These are phyloP conservation scores for Calameuta idolon DNA, from an alignment of 2,888 invertebrate genomes.

Conservation along the genomic window DNA sequence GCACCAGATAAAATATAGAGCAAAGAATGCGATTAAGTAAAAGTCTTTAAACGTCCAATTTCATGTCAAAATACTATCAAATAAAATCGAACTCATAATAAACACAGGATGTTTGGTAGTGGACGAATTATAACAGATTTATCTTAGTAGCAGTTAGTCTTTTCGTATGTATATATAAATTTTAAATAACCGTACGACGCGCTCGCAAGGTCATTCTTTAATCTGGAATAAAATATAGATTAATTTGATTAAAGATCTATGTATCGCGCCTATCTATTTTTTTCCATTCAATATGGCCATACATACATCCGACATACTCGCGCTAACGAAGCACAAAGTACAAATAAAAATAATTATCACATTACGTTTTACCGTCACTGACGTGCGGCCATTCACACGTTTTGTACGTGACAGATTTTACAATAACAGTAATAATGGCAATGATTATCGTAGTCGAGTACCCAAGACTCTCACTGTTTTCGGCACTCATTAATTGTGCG, in stretches of 20 bases:
- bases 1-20: not conserved
- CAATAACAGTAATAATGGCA: slow-evolving; percentile 26
- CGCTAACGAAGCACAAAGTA: slow-evolving; percentile 34
- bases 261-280: too few species aligned
- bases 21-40: not conserved
- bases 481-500: too few species aligned
- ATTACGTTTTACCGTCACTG: slow-evolving; percentile 34
- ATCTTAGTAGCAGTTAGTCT: slow-evolving; percentile 38
- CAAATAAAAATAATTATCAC: slow-evolving; percentile 51
- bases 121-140: slow-evolving; percentile 39
- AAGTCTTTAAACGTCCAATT: not conserved
- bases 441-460: slow-evolving; percentile 23
- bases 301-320: slow-evolving; percentile 18
- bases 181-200: slow-evolving; percentile 11
- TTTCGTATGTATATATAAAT: slow-evolving; percentile 24
- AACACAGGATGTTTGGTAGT: slow-evolving; percentile 22
- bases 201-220: slow-evolving; percentile 15
- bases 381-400: slow-evolving; percentile 20
- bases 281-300: slow-evolving; percentile 24
- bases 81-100: not conserved
- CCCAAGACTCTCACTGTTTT: too few species aligned
- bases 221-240: slow-evolving; percentile 15
- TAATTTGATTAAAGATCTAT: slow-evolving; percentile 19
- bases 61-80: not conserved
- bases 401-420: slow-evolving; percentile 33